Conservation (phyloP, 2,797 vertebrate species). For the Pangasius mekongensis region DNA sequence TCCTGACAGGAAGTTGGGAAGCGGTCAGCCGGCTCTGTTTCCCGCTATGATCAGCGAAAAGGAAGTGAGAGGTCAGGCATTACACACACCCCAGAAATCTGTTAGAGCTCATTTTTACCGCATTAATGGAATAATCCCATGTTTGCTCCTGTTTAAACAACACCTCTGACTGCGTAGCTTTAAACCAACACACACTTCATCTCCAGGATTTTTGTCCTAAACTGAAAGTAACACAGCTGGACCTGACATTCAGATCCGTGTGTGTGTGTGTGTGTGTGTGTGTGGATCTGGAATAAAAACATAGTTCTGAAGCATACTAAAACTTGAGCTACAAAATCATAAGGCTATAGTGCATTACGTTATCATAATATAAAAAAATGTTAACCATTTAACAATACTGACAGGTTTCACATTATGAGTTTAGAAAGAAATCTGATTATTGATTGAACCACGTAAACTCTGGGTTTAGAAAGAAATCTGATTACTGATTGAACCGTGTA, state of each 20-base stretch:
- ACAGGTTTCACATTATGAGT: background rate
- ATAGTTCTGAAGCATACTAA: background rate
- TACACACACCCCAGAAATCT: background rate
- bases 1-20: conserved; percentile 76
- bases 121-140: background rate
- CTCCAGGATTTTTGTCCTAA: background rate
- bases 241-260: background rate
- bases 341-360: background rate
- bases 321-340: background rate
- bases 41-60: conserved; percentile 77
- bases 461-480: background rate
- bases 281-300: background rate
- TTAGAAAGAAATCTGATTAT: background rate
- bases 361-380: background rate
- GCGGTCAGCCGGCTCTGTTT: conserved; percentile 72
- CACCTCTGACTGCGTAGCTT: background rate
- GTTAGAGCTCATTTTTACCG: background rate
- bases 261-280: background rate
- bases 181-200: background rate
- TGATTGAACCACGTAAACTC: background rate
- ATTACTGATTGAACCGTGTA: background rate
- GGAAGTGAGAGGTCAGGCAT: conserved; percentile 56
- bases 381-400: background rate
- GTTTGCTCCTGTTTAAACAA: background rate
- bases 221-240: conserved; percentile 11